phyloP scores from a whole-genome alignment of 1,140 invertebrate species.

The Panulirus ornatus region DNA sequence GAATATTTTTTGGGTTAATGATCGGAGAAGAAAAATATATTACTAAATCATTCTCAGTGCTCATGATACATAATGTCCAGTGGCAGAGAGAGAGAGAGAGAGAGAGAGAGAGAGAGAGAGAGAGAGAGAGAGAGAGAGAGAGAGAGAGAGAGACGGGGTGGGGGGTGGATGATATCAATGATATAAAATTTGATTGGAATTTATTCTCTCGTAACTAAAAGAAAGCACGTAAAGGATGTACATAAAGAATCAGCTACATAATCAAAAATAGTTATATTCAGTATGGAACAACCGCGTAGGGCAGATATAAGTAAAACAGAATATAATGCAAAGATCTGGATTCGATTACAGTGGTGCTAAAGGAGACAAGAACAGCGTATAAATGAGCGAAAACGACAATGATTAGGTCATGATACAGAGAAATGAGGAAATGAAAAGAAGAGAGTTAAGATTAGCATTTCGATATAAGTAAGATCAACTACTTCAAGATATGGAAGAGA shows the following conservation, averaged over 20 bases:
- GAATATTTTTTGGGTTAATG: not conserved
- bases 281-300: not conserved
- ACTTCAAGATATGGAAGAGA: too few species aligned
- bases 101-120: conserved; percentile 7
- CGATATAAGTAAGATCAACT: not conserved
- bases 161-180: not conserved
- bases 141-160: not conserved
- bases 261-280: not conserved
- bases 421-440: not conserved
- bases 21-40: not conserved
- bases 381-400: not conserved
- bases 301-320: not conserved
- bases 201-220: not conserved
- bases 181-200: not conserved
- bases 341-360: not conserved
- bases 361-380: not conserved
- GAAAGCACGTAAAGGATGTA: not conserved
- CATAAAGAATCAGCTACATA: not conserved
- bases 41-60: not conserved
- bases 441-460: not conserved
- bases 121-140: not conserved
- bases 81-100: not conserved
- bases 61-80: not conserved
- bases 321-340: not conserved
- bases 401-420: not conserved